Base-by-base conservation (phyloP, 2,888 invertebrate species). In the Atrina japonica region DNA sequence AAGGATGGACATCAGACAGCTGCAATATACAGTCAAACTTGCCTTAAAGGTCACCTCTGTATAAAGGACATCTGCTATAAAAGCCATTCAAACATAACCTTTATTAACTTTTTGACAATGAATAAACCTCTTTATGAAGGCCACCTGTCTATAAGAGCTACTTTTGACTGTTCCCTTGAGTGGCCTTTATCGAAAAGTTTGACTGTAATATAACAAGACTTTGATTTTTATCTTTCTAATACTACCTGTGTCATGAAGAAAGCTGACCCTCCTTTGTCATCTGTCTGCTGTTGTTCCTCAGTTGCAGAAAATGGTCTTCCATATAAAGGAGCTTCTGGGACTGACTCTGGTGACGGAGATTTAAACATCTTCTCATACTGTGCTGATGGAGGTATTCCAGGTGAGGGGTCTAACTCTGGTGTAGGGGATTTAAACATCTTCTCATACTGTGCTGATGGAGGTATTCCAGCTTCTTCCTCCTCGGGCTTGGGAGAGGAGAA, bases 161-260 rank as follows among this genome's bases (percentile, higher is more conserved):
- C n/a, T n/a, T n/a, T n/a, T n/a, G n/a, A n/a, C n/a, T n/a, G n/a
- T n/a, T n/a, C n/a, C n/a, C n/a, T n/a, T n/a, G n/a, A n/a, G n/a
- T n/a, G n/a, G n/a, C n/a, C n/a, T n/a, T n/a, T n/a, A n/a, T n/a
- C n/a, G n/a, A n/a, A n/a, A n/a, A n/a, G n/a, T n/a, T n/a, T n/a
- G n/a, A n/a, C n/a, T n/a, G n/a, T n/a, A n/a, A n/a, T n/a, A n/a
- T n/a, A n/a, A n/a, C n/a, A n/a, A n/a, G n/a, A n/a, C n/a, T n/a
- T n/a, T n/a, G n/a, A n/a, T n/a, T n/a, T n/a, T n/a, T n/a, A n/a
- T n/a, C n/a, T n/a, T n/a, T n/a, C n/a, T n/a, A n/a, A n/a, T n/a
- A 35, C 30, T 70, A 88, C 86, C 85, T 88, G 88, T 35, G 89
- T 89, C 89, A 89, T 88, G 59, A 88, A 89, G 83, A 89, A 88